A percentile compares a stretch with the other conserved stretches of the same genome.
Conservation (phyloP, 2,113 vertebrate genomes). For the Todiramphus saurophagus region DNA sequence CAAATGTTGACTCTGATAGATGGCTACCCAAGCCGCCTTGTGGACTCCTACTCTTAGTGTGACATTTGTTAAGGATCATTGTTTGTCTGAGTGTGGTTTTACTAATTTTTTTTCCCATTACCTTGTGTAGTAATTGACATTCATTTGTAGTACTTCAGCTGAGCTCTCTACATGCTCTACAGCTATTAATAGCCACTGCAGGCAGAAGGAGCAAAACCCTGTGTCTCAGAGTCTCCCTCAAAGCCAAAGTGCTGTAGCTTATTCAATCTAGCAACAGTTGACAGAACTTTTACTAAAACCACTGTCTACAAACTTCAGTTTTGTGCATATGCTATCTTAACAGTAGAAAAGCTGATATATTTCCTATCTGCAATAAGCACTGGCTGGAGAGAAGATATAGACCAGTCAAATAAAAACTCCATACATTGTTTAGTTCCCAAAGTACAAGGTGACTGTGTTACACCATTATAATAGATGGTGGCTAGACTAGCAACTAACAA, state of each 20-base stretch:
- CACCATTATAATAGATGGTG: not conserved
- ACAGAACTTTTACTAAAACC: conserved; percentile 6
- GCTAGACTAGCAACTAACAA: not conserved
- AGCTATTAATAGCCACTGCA: not conserved
- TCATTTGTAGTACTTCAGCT: not conserved
- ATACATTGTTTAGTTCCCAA: not conserved
- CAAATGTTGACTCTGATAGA: not conserved
- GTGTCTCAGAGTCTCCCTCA: not conserved
- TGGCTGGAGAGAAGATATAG: not conserved
- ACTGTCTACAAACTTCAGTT: not conserved
- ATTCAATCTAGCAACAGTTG: not conserved
- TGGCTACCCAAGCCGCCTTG: not conserved
- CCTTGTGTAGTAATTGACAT: not conserved
- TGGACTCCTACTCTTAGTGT: not conserved
- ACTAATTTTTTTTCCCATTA: not conserved
- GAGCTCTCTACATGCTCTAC: not conserved
- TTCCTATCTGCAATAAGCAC: not conserved
- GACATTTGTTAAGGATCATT: not conserved
- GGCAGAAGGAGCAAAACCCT: not conserved
- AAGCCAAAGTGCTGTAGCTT: not conserved
- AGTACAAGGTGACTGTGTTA: not conserved
- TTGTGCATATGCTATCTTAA: not conserved
- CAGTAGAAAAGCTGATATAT: not conserved
- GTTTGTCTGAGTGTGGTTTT: not conserved
- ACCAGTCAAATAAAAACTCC: not conserved